phyloP scores from a whole-genome alignment of 2,113 vertebrate species.

The Indicator indicator region DNA sequence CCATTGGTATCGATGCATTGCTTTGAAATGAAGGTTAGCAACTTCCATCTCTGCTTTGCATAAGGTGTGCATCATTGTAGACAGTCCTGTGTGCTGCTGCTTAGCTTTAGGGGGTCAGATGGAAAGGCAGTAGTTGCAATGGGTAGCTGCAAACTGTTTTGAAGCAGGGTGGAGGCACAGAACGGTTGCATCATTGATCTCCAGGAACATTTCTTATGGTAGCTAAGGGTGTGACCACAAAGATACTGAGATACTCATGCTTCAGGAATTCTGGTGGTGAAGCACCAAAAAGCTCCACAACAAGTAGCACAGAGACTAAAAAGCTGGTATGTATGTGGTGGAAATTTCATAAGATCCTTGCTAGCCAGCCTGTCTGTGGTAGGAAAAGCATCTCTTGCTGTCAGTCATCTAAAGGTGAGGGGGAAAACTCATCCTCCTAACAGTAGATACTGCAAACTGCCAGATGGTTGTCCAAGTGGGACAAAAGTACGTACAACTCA shows the following conservation, averaged over 20 bases:
- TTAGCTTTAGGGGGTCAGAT: not conserved
- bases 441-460: not conserved
- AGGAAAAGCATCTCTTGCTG: not conserved
- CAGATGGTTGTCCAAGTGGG: not conserved
- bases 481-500: not conserved
- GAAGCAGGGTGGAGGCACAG: not conserved
- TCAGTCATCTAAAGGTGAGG: not conserved
- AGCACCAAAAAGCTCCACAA: not conserved
- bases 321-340: not conserved
- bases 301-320: not conserved
- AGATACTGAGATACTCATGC: not conserved
- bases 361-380: not conserved
- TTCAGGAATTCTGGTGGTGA: conserved; percentile 3
- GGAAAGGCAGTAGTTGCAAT: not conserved
- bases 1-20: not conserved
- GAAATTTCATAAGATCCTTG: not conserved
- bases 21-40: not conserved
- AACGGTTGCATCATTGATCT: not conserved
- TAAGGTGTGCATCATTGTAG: not conserved
- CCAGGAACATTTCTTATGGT: not conserved
- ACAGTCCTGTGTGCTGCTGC: not conserved
- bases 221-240: not conserved
- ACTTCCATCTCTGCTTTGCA: not conserved
- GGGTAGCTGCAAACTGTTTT: not conserved
- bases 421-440: not conserved